These are phyloP conservation scores for Mythimna vitellina DNA, from an alignment of 2,888 invertebrate genomes.

Conservation along the genomic window DNA sequence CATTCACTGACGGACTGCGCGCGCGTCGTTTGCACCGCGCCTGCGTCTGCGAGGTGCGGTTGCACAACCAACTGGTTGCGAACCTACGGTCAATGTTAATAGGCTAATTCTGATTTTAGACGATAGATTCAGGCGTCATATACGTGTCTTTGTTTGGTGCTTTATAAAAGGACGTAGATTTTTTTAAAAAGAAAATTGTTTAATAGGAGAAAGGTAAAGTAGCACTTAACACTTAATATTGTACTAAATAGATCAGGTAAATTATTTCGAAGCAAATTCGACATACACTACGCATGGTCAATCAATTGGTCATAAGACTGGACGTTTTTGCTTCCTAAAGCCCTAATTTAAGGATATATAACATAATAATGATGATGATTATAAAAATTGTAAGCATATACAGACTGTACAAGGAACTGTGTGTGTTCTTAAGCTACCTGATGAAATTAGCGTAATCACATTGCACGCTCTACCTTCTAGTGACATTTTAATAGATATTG, in stretches of 20 bases:
- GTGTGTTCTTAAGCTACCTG: background rate
- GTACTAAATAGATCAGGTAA: too few species aligned
- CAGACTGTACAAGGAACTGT: background rate
- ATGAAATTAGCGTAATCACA: background rate
- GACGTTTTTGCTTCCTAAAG: background rate
- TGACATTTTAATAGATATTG: slow-evolving; percentile 35
- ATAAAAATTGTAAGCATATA: background rate
- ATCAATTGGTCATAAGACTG: background rate
- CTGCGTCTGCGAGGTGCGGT: slow-evolving; percentile 44
- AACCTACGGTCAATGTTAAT: slow-evolving; percentile 77
- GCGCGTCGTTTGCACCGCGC: slow-evolving; percentile 59
- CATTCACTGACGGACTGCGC: slow-evolving; percentile 66
- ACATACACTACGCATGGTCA: background rate
- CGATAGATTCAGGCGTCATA: slow-evolving; percentile 17
- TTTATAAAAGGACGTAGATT: background rate
- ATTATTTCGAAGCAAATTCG: background rate
- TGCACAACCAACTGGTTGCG: slow-evolving; percentile 61
- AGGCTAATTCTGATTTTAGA: slow-evolving; percentile 65
- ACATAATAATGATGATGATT: too few species aligned
- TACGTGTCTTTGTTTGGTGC: background rate
- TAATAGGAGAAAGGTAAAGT: too few species aligned
- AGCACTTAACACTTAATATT: background rate
- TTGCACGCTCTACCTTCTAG: background rate
- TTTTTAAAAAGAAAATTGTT: too few species aligned
- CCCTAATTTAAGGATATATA: background rate